Evolutionary conservation across 2,888 invertebrate species (phyloP).

Genomic region (Penaeus monodon): DNA sequence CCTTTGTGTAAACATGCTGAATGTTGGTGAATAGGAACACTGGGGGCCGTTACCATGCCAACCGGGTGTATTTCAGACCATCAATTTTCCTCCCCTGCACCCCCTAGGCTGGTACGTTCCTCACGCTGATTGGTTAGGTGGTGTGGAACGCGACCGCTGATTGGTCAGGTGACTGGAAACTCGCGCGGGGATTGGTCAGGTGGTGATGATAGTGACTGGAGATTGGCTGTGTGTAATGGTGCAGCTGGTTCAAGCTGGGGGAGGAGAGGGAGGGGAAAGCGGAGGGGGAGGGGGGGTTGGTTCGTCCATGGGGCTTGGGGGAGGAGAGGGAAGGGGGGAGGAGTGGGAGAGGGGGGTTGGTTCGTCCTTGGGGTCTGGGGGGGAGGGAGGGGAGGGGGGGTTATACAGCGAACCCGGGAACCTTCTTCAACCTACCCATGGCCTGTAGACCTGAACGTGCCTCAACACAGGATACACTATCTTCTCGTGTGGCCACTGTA

Average conservation of each 20-base stretch:
- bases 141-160: slow-evolving; percentile 46
- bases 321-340: slow-evolving; percentile 18
- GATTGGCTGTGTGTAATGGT: slow-evolving; percentile 60
- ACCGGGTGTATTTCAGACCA: slow-evolving; percentile 61
- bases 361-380: slow-evolving; percentile 17
- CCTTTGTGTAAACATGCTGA: slow-evolving; percentile 55
- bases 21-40: slow-evolving; percentile 43
- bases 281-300: slow-evolving; percentile 28
- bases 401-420: slow-evolving; percentile 41
- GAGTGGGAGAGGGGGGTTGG: slow-evolving; percentile 3
- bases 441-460: slow-evolving; percentile 52
- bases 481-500: slow-evolving; percentile 30
- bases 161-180: slow-evolving; percentile 58
- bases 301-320: slow-evolving; percentile 15
- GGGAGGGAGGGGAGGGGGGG: slow-evolving; percentile 20
- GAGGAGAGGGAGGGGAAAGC: not conserved
- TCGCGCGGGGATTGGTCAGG: slow-evolving; percentile 55
- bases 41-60: slow-evolving; percentile 52
- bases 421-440: slow-evolving; percentile 37
- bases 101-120: slow-evolving; percentile 43
- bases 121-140: slow-evolving; percentile 58
- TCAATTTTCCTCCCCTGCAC: slow-evolving; percentile 46
- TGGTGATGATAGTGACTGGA: slow-evolving; percentile 60
- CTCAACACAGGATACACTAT: slow-evolving; percentile 49
- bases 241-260: slow-evolving; percentile 61